Percentiles rank a stretch among this genome's conserved stretches.
Conservation (phyloP, 2,113 vertebrate species). For the Gavia stellata region DNA sequence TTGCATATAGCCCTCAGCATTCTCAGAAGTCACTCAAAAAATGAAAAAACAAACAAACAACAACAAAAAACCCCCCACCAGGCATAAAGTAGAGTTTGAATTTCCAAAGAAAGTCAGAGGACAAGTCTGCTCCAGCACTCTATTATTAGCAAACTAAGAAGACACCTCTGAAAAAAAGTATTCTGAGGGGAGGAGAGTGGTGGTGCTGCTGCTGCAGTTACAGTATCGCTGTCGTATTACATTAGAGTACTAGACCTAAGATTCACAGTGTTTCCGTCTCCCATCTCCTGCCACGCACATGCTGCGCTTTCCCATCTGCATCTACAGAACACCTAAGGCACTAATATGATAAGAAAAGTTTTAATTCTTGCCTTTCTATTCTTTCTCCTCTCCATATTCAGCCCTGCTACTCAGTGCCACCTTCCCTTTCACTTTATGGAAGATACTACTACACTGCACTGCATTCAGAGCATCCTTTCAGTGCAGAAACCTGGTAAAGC, state of each 20-base stretch:
- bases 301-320: background rate
- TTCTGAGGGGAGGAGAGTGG: background rate
- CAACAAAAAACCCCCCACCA: background rate
- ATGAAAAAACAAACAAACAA: background rate
- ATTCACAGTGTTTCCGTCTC: background rate
- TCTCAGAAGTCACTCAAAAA: background rate
- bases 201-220: background rate
- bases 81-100: background rate
- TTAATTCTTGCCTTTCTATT: background rate
- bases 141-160: background rate
- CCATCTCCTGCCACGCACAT: background rate
- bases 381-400: background rate
- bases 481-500: background rate
- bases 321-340: background rate
- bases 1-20: background rate
- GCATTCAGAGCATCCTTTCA: background rate
- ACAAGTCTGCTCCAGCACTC: background rate
- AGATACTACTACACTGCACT: background rate
- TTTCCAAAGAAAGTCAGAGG: background rate
- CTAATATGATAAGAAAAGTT: background rate
- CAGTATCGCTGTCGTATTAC: rapidly evolving
- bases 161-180: background rate
- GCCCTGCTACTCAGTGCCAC: background rate
- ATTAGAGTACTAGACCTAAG: background rate
- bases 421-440: background rate